Evolutionary conservation across 2,113 vertebrate genomes (phyloP).

Genomic region (Muntiacus reevesi): DNA sequence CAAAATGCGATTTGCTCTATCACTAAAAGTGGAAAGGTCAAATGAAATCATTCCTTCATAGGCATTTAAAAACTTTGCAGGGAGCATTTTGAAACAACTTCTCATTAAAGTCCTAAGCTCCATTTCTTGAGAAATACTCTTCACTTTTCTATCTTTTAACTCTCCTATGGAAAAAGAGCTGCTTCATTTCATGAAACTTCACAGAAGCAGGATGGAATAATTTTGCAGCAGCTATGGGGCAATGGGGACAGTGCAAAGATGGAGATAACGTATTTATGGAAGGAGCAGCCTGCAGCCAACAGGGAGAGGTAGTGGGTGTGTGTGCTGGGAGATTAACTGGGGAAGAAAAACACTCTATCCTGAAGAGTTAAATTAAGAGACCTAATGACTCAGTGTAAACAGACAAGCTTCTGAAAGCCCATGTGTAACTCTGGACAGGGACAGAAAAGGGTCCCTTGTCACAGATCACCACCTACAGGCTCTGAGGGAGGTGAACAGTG

Average conservation of each 20-base stretch:
- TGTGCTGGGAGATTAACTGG: constrained; percentile 3
- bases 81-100: not conserved
- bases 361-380: constrained; percentile 21
- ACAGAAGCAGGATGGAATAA: not conserved
- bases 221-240: not conserved
- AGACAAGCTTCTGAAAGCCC: not conserved
- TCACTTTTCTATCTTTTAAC: not conserved
- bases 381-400: not conserved
- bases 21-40: not conserved
- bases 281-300: not conserved
- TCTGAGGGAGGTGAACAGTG: not conserved
- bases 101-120: not conserved
- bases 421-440: not conserved
- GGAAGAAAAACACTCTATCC: constrained; percentile 8
- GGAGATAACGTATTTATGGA: not conserved
- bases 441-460: not conserved
- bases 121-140: not conserved
- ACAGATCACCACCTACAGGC: not conserved
- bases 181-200: not conserved
- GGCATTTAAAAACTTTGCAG: not conserved
- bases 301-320: not conserved
- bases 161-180: not conserved
- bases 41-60: not conserved
- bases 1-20: not conserved
- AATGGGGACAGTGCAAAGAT: not conserved